phyloP scores from a whole-genome alignment of 2,113 vertebrate species.

The Meleagris gallopavo region DNA sequence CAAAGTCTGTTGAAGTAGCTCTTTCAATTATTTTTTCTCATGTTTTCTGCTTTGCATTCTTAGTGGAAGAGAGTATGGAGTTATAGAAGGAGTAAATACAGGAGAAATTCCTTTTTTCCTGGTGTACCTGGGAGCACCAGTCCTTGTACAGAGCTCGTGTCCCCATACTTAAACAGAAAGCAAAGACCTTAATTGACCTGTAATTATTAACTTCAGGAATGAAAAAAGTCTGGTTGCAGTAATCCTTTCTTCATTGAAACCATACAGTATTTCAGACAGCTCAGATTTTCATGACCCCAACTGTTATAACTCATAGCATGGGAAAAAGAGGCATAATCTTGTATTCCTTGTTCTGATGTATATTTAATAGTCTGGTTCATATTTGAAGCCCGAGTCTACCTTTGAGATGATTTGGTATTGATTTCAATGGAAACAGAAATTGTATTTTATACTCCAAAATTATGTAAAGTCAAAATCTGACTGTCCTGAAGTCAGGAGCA shows the following conservation, averaged over 20 bases:
- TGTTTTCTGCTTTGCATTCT: neutral
- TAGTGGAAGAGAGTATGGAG: neutral
- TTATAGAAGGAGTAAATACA: neutral
- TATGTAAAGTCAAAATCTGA: neutral
- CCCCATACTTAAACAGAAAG: neutral
- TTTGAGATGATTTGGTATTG: neutral
- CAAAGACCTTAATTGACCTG: neutral
- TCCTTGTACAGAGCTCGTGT: neutral
- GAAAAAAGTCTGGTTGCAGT: neutral
- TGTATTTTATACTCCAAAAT: neutral
- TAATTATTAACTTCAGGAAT: neutral
- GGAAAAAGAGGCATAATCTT: neutral
- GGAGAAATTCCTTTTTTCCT: neutral
- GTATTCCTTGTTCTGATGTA: neutral
- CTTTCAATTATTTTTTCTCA: neutral
- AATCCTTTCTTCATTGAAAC: neutral
- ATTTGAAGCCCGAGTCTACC: neutral
- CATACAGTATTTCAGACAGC: neutral
- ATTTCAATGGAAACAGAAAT: neutral
- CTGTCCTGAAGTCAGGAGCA: neutral
- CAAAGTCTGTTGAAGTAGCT: neutral
- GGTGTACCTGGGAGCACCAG: neutral
- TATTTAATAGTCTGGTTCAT: neutral
- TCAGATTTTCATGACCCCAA: neutral
- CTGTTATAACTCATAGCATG: neutral